A percentile compares a stretch with the other conserved stretches of the same genome.
Evolutionary conservation across 2,797 vertebrate species (phyloP).

Genomic region (Liasis olivaceus): DNA sequence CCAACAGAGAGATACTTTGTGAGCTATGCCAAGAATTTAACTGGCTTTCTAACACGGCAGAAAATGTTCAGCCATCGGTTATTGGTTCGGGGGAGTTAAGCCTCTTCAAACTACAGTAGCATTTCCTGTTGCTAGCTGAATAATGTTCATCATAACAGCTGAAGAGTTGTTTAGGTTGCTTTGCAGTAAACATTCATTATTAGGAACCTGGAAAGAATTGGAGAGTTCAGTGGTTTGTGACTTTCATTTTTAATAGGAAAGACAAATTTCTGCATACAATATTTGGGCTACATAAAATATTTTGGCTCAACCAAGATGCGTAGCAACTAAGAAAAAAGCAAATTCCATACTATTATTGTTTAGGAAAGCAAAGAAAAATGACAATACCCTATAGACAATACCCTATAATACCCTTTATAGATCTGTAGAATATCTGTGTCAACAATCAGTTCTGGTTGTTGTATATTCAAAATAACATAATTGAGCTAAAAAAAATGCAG

Average conservation of each 20-base stretch:
- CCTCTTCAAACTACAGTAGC: conserved; percentile 45
- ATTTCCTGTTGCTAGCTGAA: conserved; percentile 51
- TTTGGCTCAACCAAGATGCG: not conserved
- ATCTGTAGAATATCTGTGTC: not conserved
- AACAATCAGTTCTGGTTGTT: not conserved
- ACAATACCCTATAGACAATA: too few relatives aligned
- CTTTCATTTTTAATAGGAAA: conserved; percentile 21
- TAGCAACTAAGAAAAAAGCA: not conserved
- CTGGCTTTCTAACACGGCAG: conserved; percentile 42
- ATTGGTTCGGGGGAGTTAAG: conserved; percentile 40
- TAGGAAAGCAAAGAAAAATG: not conserved
- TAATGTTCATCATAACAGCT: conserved; percentile 51
- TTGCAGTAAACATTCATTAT: conserved; percentile 58
- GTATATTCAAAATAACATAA: not conserved
- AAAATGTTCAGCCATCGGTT: not conserved
- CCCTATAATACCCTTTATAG: not conserved
- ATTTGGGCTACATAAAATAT: not conserved
- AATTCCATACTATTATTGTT: not conserved
- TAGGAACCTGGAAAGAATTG: conserved; percentile 56
- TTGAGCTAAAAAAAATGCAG: not conserved
- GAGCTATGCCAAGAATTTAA: conserved; percentile 42
- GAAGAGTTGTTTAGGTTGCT: conserved; percentile 55
- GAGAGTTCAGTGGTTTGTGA: conserved; percentile 10
- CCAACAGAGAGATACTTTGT: conserved; percentile 46
- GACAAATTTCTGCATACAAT: not conserved